Evolutionary conservation across 1,140 invertebrate species (phyloP), one percentile per base, ranked within the genome.

Genomic region (Cryptotermes secundus): DNA sequence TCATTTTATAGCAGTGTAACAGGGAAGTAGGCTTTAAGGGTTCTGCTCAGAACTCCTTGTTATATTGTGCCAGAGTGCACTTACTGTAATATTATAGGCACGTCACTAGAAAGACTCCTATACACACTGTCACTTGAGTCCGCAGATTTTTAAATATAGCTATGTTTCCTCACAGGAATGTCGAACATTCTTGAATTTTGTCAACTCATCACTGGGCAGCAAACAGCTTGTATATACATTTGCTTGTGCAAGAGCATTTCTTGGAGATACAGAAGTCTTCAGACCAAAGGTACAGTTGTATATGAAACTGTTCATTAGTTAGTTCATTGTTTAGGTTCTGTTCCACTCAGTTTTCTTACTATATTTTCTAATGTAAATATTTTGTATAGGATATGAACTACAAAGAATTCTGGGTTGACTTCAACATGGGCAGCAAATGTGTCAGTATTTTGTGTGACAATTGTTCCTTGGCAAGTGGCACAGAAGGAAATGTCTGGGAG

Each of bases 331-430:
- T 72, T 72, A 72, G 10, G 31, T 31, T n/a, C 59, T 26, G 10
- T n/a, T 26, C 0, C n/a, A 72, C 26, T 72, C n/a, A n/a, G 0
- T n/a, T 72, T 16, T 16, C 3, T 72, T 31, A 72, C 6, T 72
- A n/a, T 31, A 9, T 31, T 72, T n/a, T 72, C 31, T 72, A n/a
- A 31, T 72, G 59, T 31, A 26, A 6, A 72, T 72, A 1, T n/a
- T 72, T 72, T 72, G 59, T 72, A n/a, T 31, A 72, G 59, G 59
- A 72, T 31, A 14, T 7, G 14, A n/a, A 72, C n/a, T 72, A 72
- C 59, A 72, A 72, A 31, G 59, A 72, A 72, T 72, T 72, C 59
- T 72, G 59, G 59, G n/a, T 72, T n/a, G 59, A 72, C 59, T 72
- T 72, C 59, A 72, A 72, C 14, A 31, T n/a, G n/a, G 59, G 59